phyloP scores from a whole-genome alignment of 2,797 vertebrate species.

The Acanthopagrus latus region DNA sequence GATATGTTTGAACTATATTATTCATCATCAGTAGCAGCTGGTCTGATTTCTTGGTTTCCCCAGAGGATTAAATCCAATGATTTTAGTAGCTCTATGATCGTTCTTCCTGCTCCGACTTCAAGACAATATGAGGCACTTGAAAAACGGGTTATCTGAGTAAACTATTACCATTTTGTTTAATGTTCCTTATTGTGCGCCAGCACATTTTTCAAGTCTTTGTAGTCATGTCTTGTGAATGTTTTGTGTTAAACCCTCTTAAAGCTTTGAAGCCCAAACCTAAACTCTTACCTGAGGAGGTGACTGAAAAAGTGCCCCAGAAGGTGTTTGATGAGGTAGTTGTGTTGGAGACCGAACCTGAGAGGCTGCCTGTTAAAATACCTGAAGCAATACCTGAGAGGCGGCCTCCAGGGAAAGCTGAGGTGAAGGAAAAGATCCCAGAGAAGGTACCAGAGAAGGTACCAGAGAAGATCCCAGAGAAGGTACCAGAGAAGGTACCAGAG shows the following conservation, averaged over 20 bases:
- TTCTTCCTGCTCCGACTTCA: neutral
- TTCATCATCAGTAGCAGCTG: neutral
- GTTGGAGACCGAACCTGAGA: slow-evolving; percentile 38
- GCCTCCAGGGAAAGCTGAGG: slow-evolving; percentile 19
- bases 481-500: too few species aligned
- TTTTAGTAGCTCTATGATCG: neutral
- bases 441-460: slow-evolving; percentile 34
- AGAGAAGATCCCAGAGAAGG: neutral
- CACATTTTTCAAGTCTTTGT: slow-evolving; percentile 50
- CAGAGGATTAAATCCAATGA: neutral
- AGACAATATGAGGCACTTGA: neutral
- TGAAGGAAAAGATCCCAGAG: slow-evolving; percentile 42
- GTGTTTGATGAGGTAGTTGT: slow-evolving; percentile 38
- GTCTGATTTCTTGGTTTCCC: neutral
- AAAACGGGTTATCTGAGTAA: neutral
- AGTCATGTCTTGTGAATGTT: slow-evolving; percentile 68
- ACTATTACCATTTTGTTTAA: neutral
- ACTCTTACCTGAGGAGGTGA: slow-evolving; percentile 44
- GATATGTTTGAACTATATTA: neutral
- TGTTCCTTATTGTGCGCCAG: slow-evolving; percentile 52
- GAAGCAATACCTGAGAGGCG: slow-evolving; percentile 19
- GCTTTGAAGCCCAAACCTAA: slow-evolving; percentile 57
- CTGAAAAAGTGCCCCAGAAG: slow-evolving; percentile 51
- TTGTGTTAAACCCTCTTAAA: slow-evolving; percentile 81
- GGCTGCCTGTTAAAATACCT: slow-evolving; percentile 28